Evolutionary conservation across 2,797 vertebrate genomes (phyloP), one percentile per base, ranked within the genome.

Genomic region (Anguilla anguilla): DNA sequence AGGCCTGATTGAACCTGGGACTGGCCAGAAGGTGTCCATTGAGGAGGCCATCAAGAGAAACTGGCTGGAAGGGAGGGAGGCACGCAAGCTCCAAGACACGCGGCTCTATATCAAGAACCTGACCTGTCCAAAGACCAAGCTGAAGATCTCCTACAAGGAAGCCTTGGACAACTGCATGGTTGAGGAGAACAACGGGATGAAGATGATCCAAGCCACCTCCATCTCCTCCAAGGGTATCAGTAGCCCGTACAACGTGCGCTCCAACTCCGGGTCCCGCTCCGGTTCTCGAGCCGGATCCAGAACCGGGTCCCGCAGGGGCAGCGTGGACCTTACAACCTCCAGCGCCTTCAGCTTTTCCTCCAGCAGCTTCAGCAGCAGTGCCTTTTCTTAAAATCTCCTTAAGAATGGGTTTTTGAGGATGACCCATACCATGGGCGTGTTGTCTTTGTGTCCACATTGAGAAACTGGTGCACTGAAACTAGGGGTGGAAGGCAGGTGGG

Each of bases 81-180:
- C 98, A 17, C 98, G 98, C 93, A 98, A 98, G 93, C 95, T 99
- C 89, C 98, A 99, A 89, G 98, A 99, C 89, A 95, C 95, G 1
- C 95, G 92, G 89, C 98, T 89, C 94, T 97, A 98, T 79, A 94
- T 95, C 89, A 99, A 99, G 91, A 97, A 97, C 93, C 94, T 99
- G 89, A 99, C 98, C 74, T 99, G 98, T 90, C 99, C 99, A 86
- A 99, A 99, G 95, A 99, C 99, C 83, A 99, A 99, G 88, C 96
- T 99, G 92, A 99, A 99, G 95, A 98, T 99, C 92, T 98, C 99
- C 55, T 99, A 99, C 93, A 99, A 98, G 93, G 96, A 99, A 86
- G 99, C 99, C 15, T 96, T 99, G 96, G 98, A 98, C 91, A 95
- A 96, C 86, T 99, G 98, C 89, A 98, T 99, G 98, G 97, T 99